These are phyloP conservation scores for Zonotrichia leucophrys DNA, from an alignment of 2,113 vertebrate species.

Conservation along the genomic window DNA sequence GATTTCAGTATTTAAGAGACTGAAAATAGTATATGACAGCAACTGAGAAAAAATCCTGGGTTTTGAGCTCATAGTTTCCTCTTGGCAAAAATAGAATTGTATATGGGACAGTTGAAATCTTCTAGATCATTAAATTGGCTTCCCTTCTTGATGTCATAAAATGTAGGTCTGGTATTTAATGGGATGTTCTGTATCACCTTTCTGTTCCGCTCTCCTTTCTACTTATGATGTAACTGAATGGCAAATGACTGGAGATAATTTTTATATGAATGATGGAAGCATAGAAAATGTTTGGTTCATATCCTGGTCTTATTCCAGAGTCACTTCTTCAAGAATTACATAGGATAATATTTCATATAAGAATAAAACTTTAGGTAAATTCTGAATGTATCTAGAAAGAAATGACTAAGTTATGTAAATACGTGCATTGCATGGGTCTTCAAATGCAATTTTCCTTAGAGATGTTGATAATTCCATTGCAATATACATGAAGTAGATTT, in stretches of 20 bases:
- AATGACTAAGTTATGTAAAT: not conserved
- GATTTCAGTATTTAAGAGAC: not conserved
- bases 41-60: not conserved
- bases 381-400: not conserved
- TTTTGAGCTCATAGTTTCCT: not conserved
- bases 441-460: not conserved
- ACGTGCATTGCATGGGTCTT: not conserved
- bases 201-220: not conserved
- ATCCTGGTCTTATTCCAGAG: not conserved
- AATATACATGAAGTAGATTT: not conserved
- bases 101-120: not conserved
- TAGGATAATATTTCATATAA: not conserved
- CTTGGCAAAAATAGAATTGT: not conserved
- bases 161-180: not conserved
- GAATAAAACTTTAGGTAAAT: not conserved
- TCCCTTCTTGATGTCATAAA: not conserved
- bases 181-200: not conserved
- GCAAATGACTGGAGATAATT: not conserved
- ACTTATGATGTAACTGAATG: not conserved
- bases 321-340: not conserved
- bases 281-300: not conserved
- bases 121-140: not conserved
- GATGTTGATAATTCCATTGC: not conserved
- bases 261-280: not conserved
- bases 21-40: not conserved